Evolutionary conservation across 2,113 vertebrate species (phyloP), one percentile per base, ranked within the genome.

Genomic region (Perca schrenkii): DNA sequence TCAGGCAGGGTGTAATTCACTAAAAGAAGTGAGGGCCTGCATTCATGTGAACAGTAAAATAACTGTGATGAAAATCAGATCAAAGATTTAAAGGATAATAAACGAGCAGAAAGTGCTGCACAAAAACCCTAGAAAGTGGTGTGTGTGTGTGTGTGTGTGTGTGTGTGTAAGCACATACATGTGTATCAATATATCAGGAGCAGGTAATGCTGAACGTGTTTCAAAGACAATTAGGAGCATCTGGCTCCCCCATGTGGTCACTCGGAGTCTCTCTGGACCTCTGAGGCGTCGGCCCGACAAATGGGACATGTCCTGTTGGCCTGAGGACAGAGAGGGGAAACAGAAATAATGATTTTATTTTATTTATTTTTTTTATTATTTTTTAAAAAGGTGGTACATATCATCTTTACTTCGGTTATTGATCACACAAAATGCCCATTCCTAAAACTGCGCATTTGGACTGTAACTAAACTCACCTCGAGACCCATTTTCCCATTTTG

Each of bases 241-340:
- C 54, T 86, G 73, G 77, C 87, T 79, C 93, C 86, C 71, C 83
- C 86, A 6, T 61, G 86, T 89, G 93, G 95, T 99, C 96, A 99
- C 96, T 99, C 98, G 1, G 98, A 98, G 96, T 99, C 98, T 93
- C 98, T 96, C 94, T 99, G 98, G 74, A 99, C 97, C 95, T 99
- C 98, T 0, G 97, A 99, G 86, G 98, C 97, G 78, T 99, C 98
- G 46, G 98, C 98, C 93, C 98, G 95, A 88, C 98, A 99, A 91
- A 99, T 99, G 1, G 98, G 98, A 91, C 98, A 99, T 62, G 98
- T 99, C 90, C 98, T 97, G 94, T 99, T 99, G 74, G 97, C 98
- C 98, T 99, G 90, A 62, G 86, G 80, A 80, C 40, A 21, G 40
- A 75, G 4, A 75, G 65, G 67, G 14, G 50, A 36, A 47, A 77